These are phyloP conservation scores for Cephus pygmeus DNA, from an alignment of 2,888 invertebrate genomes.

Conservation along the genomic window DNA sequence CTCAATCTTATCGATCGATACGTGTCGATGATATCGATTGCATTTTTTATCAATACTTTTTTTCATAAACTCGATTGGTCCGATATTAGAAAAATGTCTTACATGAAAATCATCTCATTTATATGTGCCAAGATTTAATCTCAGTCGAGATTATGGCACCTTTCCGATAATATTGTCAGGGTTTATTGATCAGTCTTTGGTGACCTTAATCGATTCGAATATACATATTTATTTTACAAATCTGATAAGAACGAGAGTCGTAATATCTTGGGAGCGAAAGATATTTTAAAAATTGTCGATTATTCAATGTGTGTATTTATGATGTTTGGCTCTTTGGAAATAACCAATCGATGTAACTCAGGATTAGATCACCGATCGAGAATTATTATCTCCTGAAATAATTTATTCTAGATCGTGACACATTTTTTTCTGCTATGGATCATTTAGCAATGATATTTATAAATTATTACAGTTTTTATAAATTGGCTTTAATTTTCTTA, in stretches of 20 bases:
- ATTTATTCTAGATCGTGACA: background rate
- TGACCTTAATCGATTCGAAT: background rate
- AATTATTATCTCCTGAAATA: background rate
- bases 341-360: background rate
- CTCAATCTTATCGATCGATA: background rate
- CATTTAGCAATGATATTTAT: background rate
- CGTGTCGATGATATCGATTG: background rate
- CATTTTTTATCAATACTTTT: background rate
- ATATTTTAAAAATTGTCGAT: background rate
- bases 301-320: background rate
- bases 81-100: background rate
- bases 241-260: background rate
- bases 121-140: background rate
- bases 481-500: background rate
- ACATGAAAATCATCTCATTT: background rate
- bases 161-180: background rate
- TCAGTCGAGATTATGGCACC: background rate
- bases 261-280: background rate
- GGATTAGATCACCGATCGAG: background rate
- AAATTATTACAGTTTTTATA: background rate
- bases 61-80: background rate
- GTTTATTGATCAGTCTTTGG: background rate
- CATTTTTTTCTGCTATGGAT: background rate
- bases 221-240: background rate
- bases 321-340: background rate